Conservation (phyloP, 2,888 invertebrate genomes). For the Keiferia lycopersicella region DNA sequence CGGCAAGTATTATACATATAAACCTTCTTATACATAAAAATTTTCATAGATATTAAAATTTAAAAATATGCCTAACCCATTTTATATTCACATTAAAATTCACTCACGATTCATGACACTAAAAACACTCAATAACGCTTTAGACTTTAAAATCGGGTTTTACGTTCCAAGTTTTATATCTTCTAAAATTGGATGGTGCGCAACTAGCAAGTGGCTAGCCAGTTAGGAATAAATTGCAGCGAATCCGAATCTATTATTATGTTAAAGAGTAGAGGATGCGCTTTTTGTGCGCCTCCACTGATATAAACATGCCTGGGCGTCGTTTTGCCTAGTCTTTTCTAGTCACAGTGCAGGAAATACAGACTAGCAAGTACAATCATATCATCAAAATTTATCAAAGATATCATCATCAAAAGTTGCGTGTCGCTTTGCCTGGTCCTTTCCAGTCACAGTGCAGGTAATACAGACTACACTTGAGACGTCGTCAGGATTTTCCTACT, state of each 20-base stretch:
- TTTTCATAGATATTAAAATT: background rate
- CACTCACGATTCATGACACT: conserved; percentile 26
- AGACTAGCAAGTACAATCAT: background rate
- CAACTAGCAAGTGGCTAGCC: conserved; percentile 37
- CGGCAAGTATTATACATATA: too few relatives aligned
- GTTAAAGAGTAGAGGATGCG: conserved; percentile 61
- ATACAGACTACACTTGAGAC: too few relatives aligned
- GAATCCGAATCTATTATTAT: conserved; percentile 71
- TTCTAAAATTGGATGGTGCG: conserved; percentile 26
- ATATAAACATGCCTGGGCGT: conserved; percentile 65
- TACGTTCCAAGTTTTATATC: conserved; percentile 14
- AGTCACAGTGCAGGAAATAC: conserved; percentile 1
- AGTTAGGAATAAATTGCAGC: conserved; percentile 62
- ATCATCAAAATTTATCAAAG: background rate
- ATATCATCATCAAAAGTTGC: background rate
- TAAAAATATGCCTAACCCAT: background rate
- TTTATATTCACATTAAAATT: conserved; percentile 10
- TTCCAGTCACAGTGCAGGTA: too few relatives aligned
- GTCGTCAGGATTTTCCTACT: too few relatives aligned
- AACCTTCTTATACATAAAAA: too few relatives aligned
- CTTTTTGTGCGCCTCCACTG: conserved; percentile 60
- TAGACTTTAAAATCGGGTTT: conserved; percentile 13
- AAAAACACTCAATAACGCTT: conserved; percentile 17
- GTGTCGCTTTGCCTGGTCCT: too few relatives aligned
- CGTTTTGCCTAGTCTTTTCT: conserved; percentile 46